These are phyloP conservation scores for Pionites leucogaster DNA, from an alignment of 2,113 vertebrate genomes.

Conservation along the genomic window DNA sequence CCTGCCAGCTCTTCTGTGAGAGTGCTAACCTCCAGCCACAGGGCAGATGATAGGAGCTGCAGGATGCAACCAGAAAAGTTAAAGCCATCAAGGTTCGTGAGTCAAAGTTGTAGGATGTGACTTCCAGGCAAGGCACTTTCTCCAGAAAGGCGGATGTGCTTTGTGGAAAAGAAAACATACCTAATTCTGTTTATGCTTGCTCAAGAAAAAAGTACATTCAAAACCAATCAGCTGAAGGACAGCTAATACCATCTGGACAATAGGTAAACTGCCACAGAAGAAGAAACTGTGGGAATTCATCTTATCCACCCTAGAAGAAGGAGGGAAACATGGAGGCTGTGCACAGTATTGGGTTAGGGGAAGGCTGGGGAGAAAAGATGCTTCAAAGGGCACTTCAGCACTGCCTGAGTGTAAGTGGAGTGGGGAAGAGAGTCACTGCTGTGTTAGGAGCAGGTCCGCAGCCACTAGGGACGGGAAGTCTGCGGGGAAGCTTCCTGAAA, in stretches of 20 bases:
- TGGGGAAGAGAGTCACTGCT: background rate
- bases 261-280: background rate
- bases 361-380: background rate
- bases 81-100: background rate
- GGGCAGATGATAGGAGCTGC: background rate
- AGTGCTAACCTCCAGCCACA: background rate
- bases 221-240: background rate
- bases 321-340: background rate
- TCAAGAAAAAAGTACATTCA: background rate
- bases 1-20: background rate
- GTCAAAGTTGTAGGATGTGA: background rate
- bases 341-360: too few species aligned
- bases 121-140: background rate
- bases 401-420: background rate
- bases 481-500: background rate
- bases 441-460: background rate
- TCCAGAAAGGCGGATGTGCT: background rate
- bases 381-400: background rate
- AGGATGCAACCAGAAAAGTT: background rate
- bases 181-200: background rate
- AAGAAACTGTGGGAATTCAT: background rate
- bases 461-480: background rate
- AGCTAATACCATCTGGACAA: background rate
- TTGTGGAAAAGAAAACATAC: background rate
- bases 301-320: background rate